Evolutionary conservation across 2,888 invertebrate genomes (phyloP), one percentile per base, ranked within the genome.

Genomic region (Gari tellinella): DNA sequence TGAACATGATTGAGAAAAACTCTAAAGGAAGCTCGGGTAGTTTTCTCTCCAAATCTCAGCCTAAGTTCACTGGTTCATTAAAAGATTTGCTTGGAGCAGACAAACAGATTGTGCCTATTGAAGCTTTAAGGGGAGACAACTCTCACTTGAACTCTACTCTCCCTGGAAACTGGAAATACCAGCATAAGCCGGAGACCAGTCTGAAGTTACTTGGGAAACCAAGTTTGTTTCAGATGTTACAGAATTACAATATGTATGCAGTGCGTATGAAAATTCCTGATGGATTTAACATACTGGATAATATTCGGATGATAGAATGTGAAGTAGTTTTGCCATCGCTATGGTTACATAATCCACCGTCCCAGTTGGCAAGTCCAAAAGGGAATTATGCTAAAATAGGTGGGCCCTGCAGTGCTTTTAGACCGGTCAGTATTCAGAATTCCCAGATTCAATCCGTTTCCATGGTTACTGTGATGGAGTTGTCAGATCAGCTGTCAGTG

Each of bases 401-500:
- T n/a, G 84, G 85, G 17, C 86, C 86, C 12, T 85, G 84, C 17
- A 85, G 85, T 68, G 87, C 87, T n/a, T 87, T 87, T 68, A 75
- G 79, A 26, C 85, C 86, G 19, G 87, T 87, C 1, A 49, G 63
- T 25, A 41, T 67, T 17, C 69, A 60, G 8, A 49, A 62, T 25
- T 17, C 51, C 31, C 60, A 69, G 19, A 67, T 73, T 1, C 66
- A 73, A 14, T 57, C 75, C 25, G 72, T 70, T 37, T 55, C 81
- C 60, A 81, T 84, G 80, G 77, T 83, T 15, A 77, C 80, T 3
- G 63, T 84, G 19, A 69, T 76, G 53, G 80, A 81, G 23, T 23
- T 81, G 10, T 63, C 79, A 19, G 74, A 55, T 45, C 63, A 72
- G 51, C 45, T 81, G 19, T 52, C 53, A 15, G 65, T 61, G 15